Percentiles rank a stretch among this genome's conserved stretches.
phyloP scores from a whole-genome alignment of 1,140 invertebrate species.

The Melitaea cinxia region DNA sequence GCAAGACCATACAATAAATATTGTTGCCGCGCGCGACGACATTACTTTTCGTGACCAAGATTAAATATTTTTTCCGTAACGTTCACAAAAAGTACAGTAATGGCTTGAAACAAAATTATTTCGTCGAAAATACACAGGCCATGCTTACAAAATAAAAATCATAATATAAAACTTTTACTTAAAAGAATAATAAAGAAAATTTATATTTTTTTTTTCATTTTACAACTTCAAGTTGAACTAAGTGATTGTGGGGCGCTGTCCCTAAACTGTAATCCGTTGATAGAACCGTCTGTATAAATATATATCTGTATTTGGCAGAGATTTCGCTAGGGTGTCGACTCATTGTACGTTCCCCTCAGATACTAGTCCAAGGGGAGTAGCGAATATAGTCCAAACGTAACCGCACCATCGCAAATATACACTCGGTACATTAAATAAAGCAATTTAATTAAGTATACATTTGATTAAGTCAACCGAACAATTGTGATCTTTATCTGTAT shows the following conservation, averaged over 20 bases:
- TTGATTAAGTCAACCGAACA: neutral
- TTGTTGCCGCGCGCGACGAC: neutral
- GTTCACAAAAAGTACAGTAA: neutral
- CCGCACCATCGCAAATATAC: neutral
- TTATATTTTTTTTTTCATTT: neutral
- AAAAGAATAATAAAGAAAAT: neutral
- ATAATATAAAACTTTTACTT: neutral
- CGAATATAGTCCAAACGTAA: conserved; percentile 27
- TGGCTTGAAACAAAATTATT: neutral
- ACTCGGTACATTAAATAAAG: neutral
- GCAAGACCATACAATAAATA: neutral
- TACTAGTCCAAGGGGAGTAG: conserved; percentile 40
- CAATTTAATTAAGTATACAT: neutral
- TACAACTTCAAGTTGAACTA: conserved; percentile 19
- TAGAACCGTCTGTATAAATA: conserved; percentile 26
- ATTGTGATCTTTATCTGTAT: no score
- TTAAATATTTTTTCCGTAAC: neutral
- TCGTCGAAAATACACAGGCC: neutral
- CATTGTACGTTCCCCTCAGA: conserved; percentile 70
- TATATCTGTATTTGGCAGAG: conserved; percentile 39
- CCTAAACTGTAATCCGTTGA: conserved; percentile 30
- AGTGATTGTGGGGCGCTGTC: conserved; percentile 27
- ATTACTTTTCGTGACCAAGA: neutral
- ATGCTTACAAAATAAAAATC: neutral
- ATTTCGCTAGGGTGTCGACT: conserved; percentile 62